A percentile compares a stretch with the other conserved stretches of the same genome.
Evolutionary conservation across 2,797 vertebrate genomes (phyloP).

Genomic region (Darevskia mixta): DNA sequence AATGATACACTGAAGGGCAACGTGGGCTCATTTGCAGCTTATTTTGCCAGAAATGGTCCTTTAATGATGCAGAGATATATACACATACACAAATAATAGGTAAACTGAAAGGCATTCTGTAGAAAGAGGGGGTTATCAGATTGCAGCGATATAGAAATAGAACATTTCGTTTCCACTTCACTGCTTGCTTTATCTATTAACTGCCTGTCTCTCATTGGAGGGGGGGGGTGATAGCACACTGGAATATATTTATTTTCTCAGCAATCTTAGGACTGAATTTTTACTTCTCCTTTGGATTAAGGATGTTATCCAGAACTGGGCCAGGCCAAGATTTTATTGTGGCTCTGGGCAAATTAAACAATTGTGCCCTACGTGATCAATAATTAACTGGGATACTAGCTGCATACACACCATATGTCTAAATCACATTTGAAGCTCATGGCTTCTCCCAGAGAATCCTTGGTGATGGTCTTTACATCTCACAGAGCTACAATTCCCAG

Average conservation of each 20-base stretch:
- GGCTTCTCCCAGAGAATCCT: too few relatives aligned
- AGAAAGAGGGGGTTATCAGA: background rate
- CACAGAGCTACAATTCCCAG: too few relatives aligned
- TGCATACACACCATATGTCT: too few relatives aligned
- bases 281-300: slow-evolving; percentile 56
- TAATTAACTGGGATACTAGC: too few relatives aligned
- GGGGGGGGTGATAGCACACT: slow-evolving; percentile 54
- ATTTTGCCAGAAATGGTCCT: slow-evolving; percentile 43
- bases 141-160: slow-evolving; percentile 63
- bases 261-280: slow-evolving; percentile 53
- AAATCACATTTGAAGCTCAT: too few relatives aligned
- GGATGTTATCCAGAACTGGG: slow-evolving; percentile 12
- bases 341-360: background rate
- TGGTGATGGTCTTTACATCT: too few relatives aligned
- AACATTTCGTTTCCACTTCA: slow-evolving; percentile 62
- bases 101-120: background rate
- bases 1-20: slow-evolving; percentile 21
- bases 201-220: slow-evolving; percentile 47
- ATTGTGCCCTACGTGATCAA: too few relatives aligned
- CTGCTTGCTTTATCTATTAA: slow-evolving; percentile 52
- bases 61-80: slow-evolving; percentile 41
- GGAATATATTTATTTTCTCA: slow-evolving; percentile 57
- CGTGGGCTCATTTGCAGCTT: slow-evolving; percentile 44
- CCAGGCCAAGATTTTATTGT: background rate
- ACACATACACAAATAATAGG: slow-evolving; percentile 51